Percentiles rank a stretch among this genome's conserved stretches.
phyloP scores from a whole-genome alignment of 2,888 invertebrate species.

The Cyclophora punctaria region DNA sequence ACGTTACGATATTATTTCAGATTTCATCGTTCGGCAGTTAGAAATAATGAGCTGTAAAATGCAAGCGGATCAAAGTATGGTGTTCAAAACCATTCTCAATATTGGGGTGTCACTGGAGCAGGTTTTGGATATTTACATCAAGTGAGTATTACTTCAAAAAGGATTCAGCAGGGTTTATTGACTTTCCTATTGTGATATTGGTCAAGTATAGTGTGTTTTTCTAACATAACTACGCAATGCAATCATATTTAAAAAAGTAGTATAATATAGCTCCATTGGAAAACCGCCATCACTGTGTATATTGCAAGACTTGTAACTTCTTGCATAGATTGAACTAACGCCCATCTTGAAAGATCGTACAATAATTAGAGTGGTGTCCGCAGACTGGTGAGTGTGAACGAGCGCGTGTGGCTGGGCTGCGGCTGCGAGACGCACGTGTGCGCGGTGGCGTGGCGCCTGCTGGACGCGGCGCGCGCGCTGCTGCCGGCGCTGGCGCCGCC shows the following conservation, averaged over 20 bases:
- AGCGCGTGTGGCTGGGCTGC: slow-evolving; percentile 89
- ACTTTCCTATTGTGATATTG: no score
- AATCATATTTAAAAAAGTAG: no score
- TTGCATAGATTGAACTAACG: no score
- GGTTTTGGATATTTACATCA: slow-evolving; percentile 88
- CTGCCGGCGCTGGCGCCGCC: slow-evolving; percentile 72
- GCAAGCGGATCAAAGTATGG: slow-evolving; percentile 81
- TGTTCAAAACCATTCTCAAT: slow-evolving; percentile 83
- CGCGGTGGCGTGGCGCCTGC: slow-evolving; percentile 82
- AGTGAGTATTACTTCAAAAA: slow-evolving; percentile 57
- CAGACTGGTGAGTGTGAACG: slow-evolving; percentile 85
- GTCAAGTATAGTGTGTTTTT: no score
- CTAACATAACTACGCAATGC: no score
- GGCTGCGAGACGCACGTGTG: slow-evolving; percentile 91
- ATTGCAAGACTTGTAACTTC: no score
- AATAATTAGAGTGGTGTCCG: neutral
- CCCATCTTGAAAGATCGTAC: no score
- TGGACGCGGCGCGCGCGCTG: slow-evolving; percentile 78
- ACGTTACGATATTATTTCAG: slow-evolving; percentile 53
- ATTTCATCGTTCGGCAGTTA: slow-evolving; percentile 85
- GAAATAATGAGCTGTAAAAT: slow-evolving; percentile 86
- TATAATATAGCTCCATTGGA: no score
- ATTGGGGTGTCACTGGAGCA: slow-evolving; percentile 85
- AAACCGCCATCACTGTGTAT: no score
- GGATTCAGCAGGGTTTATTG: no score